Evolutionary conservation across 53 echinoderm and acorn worm species (phyloP), one percentile per base, ranked within the genome.

Genomic region (Zoroaster sp.): DNA sequence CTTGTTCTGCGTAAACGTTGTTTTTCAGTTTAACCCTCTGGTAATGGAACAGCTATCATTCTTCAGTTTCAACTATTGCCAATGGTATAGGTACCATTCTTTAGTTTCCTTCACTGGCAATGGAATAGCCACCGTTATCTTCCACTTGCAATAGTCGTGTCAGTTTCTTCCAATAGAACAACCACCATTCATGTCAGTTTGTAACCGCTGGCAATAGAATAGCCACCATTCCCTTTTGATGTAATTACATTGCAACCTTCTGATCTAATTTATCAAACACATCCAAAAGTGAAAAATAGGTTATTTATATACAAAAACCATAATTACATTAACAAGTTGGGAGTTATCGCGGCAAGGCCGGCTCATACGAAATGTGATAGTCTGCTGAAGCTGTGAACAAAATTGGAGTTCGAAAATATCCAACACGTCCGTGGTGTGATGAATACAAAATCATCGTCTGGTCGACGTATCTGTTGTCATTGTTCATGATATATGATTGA

Each of bases 251-350:
- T 30, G 37, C 40, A 39, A 33, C 80, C 52, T 52, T 65, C 63
- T 80, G 80, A 65, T 80, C 80, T 80, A 80, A 80, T 80, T 80
- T 80, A 80, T 39, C 65, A 32, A 63, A 65, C 80, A 39, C 80
- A 39, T 80, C 65, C 80, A 63, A 40, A 80, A 80, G 80, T 65
- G 80, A 80, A 80, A 82, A 83, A 69, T 83, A 83, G 68, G 83
- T 69, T 69, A 83, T 83, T 83, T 83, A 83, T 69, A 83, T 83
- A 83, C 83, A 69, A 47, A 69, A 21, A 9, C 33, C 40, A 13
- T 33, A 68, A 69, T 83, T 83, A 25, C 69, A 81, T 83, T 83
- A 45, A 83, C 83, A 83, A 83, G 83, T 83, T 35, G 32, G 83
- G 30, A 35, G 34, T 43, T 41, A 45, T 33, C 15, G 31, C 17